phyloP scores from a whole-genome alignment of 2,888 invertebrate species.

The Acanthococcus lagerstroemiae region DNA sequence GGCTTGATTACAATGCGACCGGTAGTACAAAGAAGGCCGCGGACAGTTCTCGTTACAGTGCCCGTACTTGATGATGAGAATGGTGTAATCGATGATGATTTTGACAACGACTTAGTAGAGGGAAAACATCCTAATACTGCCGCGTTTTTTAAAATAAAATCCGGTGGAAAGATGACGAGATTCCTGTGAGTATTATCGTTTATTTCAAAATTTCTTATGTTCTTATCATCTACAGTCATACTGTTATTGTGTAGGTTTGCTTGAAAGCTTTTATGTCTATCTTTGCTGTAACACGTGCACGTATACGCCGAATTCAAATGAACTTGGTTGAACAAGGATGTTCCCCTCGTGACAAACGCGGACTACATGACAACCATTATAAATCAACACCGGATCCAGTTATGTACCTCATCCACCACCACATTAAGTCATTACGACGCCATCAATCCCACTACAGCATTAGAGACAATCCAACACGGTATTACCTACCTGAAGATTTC shows the following conservation, averaged over 20 bases:
- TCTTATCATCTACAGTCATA: too few species aligned
- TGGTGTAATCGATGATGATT: background rate
- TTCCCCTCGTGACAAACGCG: background rate
- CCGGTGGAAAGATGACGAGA: background rate
- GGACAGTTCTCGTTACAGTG: background rate
- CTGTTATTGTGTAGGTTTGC: background rate
- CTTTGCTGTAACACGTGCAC: background rate
- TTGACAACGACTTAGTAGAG: background rate
- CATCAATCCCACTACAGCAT: background rate
- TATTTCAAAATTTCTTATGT: background rate
- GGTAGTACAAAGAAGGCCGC: background rate
- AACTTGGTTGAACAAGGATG: background rate
- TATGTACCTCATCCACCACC: background rate
- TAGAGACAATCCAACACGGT: background rate
- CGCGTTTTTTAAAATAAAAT: background rate
- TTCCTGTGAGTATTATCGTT: background rate
- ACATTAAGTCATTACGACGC: background rate
- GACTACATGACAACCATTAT: background rate
- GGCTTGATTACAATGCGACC: background rate
- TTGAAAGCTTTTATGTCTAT: background rate
- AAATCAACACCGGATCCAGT: background rate
- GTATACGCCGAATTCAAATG: background rate
- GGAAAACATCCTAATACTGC: background rate
- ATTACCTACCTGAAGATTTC: background rate
- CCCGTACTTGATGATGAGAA: background rate